These are phyloP conservation scores for Leptura quadrifasciata DNA, from an alignment of 2,888 invertebrate genomes.

Conservation along the genomic window DNA sequence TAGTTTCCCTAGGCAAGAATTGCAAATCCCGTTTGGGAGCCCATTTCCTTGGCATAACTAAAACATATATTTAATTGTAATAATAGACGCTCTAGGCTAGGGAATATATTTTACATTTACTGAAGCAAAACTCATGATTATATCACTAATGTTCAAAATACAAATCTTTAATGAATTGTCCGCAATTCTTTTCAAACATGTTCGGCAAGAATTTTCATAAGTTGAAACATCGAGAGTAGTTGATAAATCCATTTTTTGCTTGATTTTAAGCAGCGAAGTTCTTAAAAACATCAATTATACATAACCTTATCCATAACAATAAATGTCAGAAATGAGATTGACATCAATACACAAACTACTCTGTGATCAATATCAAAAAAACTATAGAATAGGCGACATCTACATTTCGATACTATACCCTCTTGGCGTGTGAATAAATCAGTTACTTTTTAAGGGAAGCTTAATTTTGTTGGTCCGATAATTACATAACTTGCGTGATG, in stretches of 20 bases:
- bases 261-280: too few relatives aligned
- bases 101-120: constrained; percentile 9
- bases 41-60: constrained; percentile 37
- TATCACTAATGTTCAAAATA: background rate
- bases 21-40: constrained; percentile 41
- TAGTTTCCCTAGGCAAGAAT: constrained; percentile 35
- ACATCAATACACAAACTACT: too few relatives aligned
- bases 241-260: background rate
- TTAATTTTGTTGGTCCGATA: too few relatives aligned
- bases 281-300: too few relatives aligned
- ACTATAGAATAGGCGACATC: too few relatives aligned
- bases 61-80: constrained; percentile 13
- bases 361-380: too few relatives aligned
- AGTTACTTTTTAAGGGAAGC: too few relatives aligned
- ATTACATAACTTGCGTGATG: too few relatives aligned
- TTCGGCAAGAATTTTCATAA: constrained; percentile 20
- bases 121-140: constrained; percentile 5
- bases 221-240: background rate
- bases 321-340: too few relatives aligned
- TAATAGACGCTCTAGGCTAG: background rate
- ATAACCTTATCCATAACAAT: too few relatives aligned
- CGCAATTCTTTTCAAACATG: constrained; percentile 8
- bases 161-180: background rate
- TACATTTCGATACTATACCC: too few relatives aligned
- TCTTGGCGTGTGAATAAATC: too few relatives aligned